phyloP scores from a whole-genome alignment of 2,797 vertebrate species.

The Antrozous pallidus region DNA sequence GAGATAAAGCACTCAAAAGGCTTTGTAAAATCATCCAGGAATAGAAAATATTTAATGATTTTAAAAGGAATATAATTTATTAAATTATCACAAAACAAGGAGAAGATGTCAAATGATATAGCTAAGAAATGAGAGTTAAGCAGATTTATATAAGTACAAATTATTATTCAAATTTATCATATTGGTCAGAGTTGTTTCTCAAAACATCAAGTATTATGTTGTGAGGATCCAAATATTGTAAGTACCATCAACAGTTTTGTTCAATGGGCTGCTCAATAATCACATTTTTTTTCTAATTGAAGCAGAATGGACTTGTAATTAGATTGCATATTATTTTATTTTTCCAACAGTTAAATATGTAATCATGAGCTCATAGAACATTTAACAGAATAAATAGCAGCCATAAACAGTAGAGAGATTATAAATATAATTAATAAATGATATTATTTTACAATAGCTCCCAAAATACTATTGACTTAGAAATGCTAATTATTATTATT shows the following conservation, averaged over 20 bases:
- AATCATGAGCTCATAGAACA: not conserved
- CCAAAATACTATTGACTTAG: not conserved
- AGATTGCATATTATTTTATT: not conserved
- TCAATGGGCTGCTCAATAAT: not conserved
- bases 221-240: not conserved
- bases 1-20: conserved; percentile 81
- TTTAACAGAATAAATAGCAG: not conserved
- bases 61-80: conserved; percentile 74
- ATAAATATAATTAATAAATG: not conserved
- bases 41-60: conserved; percentile 75
- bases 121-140: conserved; percentile 72
- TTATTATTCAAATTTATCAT: not conserved
- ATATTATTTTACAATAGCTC: not conserved
- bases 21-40: conserved; percentile 82
- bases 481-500: not conserved
- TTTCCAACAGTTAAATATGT: not conserved
- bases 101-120: conserved; percentile 59
- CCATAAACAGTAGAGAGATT: not conserved
- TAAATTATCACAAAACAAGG: conserved; percentile 72
- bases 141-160: conserved; percentile 14
- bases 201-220: not conserved
- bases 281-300: not conserved
- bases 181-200: not conserved
- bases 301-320: not conserved
- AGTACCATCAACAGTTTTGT: not conserved